A percentile compares a stretch with the other conserved stretches of the same genome.
phyloP scores from a whole-genome alignment of 2,113 vertebrate species.

The Cacatua alba region DNA sequence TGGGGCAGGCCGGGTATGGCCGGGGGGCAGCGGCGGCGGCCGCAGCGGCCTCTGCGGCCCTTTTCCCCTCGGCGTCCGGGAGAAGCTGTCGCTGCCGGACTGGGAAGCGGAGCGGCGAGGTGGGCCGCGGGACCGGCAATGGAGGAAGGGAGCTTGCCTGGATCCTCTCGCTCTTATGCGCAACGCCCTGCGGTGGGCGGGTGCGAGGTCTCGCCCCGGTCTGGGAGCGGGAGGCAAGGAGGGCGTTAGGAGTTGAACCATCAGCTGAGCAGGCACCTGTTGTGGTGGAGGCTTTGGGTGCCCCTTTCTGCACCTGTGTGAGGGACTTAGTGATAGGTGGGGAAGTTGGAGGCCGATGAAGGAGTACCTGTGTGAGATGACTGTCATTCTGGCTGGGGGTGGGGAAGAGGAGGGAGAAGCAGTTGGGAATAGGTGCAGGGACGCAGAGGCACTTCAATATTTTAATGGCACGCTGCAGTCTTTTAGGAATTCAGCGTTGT shows the following conservation, averaged over 20 bases:
- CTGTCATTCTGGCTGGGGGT: conserved; percentile 28
- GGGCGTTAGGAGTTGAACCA: conserved; percentile 13
- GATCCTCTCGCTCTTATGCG: conserved; percentile 25
- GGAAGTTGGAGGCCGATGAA: background rate
- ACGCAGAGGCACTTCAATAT: background rate
- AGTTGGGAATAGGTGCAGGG: background rate
- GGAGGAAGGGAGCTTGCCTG: background rate
- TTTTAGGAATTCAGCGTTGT: conserved; percentile 8
- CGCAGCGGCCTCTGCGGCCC: conserved; percentile 3
- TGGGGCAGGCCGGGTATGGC: conserved; percentile 11
- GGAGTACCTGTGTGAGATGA: conserved; percentile 18
- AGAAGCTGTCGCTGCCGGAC: background rate
- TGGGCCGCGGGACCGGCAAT: background rate
- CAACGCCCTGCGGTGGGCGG: conserved; percentile 64
- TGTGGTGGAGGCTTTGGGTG: conserved; percentile 26
- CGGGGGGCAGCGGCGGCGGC: background rate
- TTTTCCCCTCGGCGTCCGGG: background rate
- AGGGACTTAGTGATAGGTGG: background rate
- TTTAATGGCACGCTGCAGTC: background rate
- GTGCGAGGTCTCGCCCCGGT: conserved; percentile 53
- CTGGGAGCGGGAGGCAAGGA: background rate
- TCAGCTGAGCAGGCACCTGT: conserved; percentile 56
- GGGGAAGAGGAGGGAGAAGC: conserved; percentile 16
- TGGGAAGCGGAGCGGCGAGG: background rate
- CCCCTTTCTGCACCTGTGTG: background rate